phyloP scores from a whole-genome alignment of 2,797 vertebrate species.

The Miichthys miiuy region DNA sequence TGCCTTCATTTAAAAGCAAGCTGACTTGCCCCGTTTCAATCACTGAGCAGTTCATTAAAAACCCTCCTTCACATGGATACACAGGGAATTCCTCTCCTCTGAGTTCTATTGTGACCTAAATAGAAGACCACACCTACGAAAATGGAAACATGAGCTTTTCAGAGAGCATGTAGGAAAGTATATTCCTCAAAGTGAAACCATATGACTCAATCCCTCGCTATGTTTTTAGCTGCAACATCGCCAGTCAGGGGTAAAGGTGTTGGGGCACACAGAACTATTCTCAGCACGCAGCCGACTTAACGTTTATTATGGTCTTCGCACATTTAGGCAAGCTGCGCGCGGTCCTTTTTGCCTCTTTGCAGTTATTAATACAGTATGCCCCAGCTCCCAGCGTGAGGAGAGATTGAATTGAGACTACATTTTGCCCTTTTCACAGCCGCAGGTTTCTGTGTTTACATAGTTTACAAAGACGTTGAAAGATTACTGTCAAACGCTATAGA shows the following conservation, averaged over 20 bases:
- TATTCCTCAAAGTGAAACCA: conserved; percentile 86
- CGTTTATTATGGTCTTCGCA: conserved; percentile 58
- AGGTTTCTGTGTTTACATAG: conserved; percentile 78
- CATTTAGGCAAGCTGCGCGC: conserved; percentile 30
- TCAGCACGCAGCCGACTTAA: conserved; percentile 38
- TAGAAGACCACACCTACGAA: conserved; percentile 82
- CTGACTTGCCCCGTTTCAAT: conserved; percentile 73
- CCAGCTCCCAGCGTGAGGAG: conserved; percentile 49
- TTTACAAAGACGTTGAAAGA: conserved; percentile 79
- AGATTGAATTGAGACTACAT: conserved; percentile 66
- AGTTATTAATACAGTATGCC: conserved; percentile 55
- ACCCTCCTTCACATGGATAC: conserved; percentile 64
- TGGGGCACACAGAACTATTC: conserved; percentile 50
- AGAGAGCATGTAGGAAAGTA: conserved; percentile 78
- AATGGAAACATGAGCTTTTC: conserved; percentile 83
- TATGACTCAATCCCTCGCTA: conserved; percentile 75
- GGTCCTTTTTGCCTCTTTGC: conserved; percentile 35
- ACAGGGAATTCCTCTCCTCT: conserved; percentile 78
- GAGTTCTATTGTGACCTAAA: conserved; percentile 84
- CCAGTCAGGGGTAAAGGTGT: conserved; percentile 61
- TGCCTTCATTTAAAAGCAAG: conserved; percentile 67
- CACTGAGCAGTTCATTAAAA: conserved; percentile 77
- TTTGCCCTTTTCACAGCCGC: conserved; percentile 50
- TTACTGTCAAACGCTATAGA: conserved; percentile 75
- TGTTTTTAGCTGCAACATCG: conserved; percentile 57